These are phyloP conservation scores for Chascanopsetta lugubris DNA, from an alignment of 2,113 vertebrate species.

Conservation along the genomic window DNA sequence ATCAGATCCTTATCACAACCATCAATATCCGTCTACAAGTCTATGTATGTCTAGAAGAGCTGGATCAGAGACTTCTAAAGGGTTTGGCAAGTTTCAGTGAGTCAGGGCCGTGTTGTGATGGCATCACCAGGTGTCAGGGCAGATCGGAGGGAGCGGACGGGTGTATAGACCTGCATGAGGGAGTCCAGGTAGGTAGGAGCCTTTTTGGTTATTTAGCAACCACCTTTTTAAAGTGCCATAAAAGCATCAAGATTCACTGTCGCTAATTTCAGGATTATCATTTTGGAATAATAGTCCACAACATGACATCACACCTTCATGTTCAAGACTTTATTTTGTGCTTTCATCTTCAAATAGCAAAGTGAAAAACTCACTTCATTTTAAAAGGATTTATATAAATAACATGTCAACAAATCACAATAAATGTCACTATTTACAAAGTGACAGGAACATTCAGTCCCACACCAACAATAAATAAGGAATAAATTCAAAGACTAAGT, in stretches of 20 bases:
- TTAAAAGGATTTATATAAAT: conserved; percentile 81
- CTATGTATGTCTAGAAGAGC: too few relatives aligned
- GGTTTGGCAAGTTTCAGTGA: too few relatives aligned
- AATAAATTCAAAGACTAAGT: conserved; percentile 74
- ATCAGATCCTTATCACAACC: too few relatives aligned
- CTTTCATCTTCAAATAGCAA: conserved; percentile 70
- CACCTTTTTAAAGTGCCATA: neutral
- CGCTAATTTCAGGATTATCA: neutral
- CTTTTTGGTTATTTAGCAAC: too few relatives aligned
- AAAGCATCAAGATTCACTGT: too few relatives aligned
- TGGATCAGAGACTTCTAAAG: too few relatives aligned
- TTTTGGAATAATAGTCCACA: conserved; percentile 7
- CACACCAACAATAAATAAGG: conserved; percentile 81
- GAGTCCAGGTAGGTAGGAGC: too few relatives aligned
- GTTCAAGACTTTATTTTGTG: conserved; percentile 78
- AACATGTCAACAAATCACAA: conserved; percentile 80
- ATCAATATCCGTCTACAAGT: too few relatives aligned
- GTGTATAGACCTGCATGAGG: too few relatives aligned
- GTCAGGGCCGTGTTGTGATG: too few relatives aligned
- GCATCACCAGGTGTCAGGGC: too few relatives aligned
- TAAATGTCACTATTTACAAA: conserved; percentile 78
- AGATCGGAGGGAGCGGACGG: too few relatives aligned
- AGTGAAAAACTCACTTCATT: conserved; percentile 71
- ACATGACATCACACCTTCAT: conserved; percentile 11
- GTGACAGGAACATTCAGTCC: conserved; percentile 63